Evolutionary conservation across 2,113 vertebrate species (phyloP).

Genomic region (Ochotona princeps): DNA sequence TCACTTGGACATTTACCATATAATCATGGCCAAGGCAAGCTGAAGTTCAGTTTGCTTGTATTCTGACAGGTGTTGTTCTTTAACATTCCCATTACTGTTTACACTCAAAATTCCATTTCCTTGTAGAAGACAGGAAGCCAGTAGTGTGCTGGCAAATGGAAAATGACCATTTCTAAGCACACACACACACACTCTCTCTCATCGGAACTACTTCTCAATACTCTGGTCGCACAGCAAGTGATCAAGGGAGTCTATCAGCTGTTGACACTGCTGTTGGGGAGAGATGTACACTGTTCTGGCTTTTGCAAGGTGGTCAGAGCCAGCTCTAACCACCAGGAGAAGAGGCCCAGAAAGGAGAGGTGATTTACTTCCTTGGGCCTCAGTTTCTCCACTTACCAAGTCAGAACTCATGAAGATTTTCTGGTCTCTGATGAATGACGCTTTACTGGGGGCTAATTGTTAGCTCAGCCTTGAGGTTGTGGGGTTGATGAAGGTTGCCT

Average conservation of each 20-base stretch:
- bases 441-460: not conserved
- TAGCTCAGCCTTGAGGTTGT: not conserved
- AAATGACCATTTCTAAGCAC: not conserved
- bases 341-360: not conserved
- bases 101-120: not conserved
- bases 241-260: not conserved
- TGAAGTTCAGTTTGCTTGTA: not conserved
- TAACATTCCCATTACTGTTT: not conserved
- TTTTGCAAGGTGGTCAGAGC: not conserved
- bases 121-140: not conserved
- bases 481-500: not conserved
- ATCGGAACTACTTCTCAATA: slow-evolving; percentile 4
- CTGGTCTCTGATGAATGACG: not conserved
- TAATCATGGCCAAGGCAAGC: not conserved
- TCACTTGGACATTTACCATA: not conserved
- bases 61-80: not conserved
- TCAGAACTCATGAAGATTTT: not conserved
- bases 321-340: not conserved
- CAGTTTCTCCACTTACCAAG: not conserved
- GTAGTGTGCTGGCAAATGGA: not conserved
- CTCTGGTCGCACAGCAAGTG: not conserved
- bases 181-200: too few relatives aligned
- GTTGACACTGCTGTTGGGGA: not conserved
- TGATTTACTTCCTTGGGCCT: not conserved
- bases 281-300: not conserved